Evolutionary conservation across 2,797 vertebrate species (phyloP).

Genomic region (Scolopax bukidnonensis): DNA sequence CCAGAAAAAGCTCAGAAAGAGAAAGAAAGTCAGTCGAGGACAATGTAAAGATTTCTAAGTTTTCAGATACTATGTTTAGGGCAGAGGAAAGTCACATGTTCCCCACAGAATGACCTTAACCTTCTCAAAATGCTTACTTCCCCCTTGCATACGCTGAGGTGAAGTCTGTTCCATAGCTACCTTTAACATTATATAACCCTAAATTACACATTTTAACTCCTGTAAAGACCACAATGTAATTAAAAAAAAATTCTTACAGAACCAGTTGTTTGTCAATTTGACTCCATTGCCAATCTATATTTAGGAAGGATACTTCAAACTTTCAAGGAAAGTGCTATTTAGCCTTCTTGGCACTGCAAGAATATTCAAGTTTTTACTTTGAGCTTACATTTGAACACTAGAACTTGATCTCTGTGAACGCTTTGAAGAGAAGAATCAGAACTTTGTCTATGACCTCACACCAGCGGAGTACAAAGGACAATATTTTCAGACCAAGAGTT

Average conservation of each 20-base stretch:
- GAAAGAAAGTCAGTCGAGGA: background rate
- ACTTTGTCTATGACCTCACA: background rate
- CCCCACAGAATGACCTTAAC: background rate
- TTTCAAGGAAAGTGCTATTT: background rate
- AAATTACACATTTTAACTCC: background rate
- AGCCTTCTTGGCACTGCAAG: background rate
- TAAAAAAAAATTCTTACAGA: background rate
- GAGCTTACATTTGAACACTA: background rate
- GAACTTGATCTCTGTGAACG: accelerated
- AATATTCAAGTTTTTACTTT: background rate
- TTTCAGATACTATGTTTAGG: background rate
- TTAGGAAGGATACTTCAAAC: background rate
- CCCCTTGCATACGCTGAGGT: background rate
- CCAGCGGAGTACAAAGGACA: background rate
- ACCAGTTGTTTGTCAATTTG: background rate
- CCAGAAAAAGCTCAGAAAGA: background rate
- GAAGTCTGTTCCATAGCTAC: background rate
- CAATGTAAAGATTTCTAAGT: background rate
- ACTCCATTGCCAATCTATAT: background rate
- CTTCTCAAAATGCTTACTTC: background rate
- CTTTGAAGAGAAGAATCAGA: background rate
- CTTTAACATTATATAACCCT: background rate
- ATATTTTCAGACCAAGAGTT: background rate
- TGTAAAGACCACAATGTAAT: background rate
- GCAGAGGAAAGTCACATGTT: background rate